phyloP scores from a whole-genome alignment of 2,113 vertebrate genomes.

The Sceloporus tristichus region DNA sequence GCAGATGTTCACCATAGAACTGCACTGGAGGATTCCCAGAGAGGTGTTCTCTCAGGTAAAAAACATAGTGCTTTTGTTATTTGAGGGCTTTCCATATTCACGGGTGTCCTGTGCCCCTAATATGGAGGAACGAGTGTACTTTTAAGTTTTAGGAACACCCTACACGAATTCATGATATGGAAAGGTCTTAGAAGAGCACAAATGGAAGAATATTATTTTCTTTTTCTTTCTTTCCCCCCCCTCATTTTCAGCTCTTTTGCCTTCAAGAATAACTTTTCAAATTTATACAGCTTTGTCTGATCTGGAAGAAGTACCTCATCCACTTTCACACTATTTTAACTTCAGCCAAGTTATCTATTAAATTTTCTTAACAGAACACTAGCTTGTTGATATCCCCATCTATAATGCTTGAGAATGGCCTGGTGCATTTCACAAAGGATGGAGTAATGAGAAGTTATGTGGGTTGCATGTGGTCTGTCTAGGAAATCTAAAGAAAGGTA shows the following conservation, averaged over 20 bases:
- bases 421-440: neutral
- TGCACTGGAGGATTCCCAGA: too few relatives aligned
- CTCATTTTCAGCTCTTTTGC: neutral
- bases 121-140: too few relatives aligned
- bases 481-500: neutral
- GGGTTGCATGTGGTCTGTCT: neutral
- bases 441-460: neutral
- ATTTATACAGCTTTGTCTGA: conserved; percentile 15
- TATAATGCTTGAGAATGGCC: conserved; percentile 10
- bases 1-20: too few relatives aligned
- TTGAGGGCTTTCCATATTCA: too few relatives aligned
- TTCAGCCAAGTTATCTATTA: conserved; percentile 22
- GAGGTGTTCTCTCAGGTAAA: too few relatives aligned
- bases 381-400: conserved; percentile 11
- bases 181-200: neutral
- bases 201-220: neutral
- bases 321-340: neutral
- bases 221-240: neutral
- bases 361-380: conserved; percentile 8
- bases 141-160: neutral
- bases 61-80: too few relatives aligned
- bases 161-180: neutral
- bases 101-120: too few relatives aligned
- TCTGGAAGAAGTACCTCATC: neutral
- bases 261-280: neutral